phyloP scores from a whole-genome alignment of 1,140 invertebrate species.

The Scylla paramamosain region DNA sequence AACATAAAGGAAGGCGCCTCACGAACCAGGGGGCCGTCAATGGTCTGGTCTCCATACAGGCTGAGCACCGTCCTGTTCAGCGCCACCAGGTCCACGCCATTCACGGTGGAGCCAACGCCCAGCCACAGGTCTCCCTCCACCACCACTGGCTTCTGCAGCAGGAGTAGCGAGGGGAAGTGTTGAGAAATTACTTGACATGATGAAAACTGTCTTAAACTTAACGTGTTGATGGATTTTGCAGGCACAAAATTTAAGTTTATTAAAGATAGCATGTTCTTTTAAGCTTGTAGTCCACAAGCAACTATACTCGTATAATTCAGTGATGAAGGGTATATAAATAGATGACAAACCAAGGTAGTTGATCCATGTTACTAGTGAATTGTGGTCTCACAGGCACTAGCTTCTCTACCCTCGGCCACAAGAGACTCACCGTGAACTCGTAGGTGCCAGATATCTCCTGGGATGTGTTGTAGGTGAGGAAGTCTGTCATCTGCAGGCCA shows the following conservation, averaged over 20 bases:
- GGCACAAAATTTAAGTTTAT: no score
- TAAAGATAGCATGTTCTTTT: no score
- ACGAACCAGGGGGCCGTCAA: conserved; percentile 25
- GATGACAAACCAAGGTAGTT: no score
- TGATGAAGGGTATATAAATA: no score
- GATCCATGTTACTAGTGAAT: no score
- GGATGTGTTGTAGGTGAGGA: background rate
- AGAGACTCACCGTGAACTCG: conserved; percentile 28
- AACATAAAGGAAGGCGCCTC: no score
- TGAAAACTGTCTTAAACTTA: background rate
- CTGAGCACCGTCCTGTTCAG: conserved; percentile 12
- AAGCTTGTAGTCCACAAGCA: no score
- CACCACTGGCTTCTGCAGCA: conserved; percentile 6
- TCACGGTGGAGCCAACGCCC: conserved; percentile 30
- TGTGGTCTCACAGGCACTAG: no score
- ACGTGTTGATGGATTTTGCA: no score
- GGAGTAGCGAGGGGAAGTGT: background rate
- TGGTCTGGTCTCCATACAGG: conserved; percentile 49
- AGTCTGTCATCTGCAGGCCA: conserved; percentile 52
- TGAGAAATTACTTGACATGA: background rate
- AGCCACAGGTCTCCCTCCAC: conserved; percentile 1
- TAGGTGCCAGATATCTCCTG: conserved; percentile 44
- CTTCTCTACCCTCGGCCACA: no score
- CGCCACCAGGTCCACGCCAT: conserved; percentile 31
- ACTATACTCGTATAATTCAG: no score